Evolutionary conservation across 2,797 vertebrate genomes (phyloP).

Genomic region (Rhynchonycteris naso): DNA sequence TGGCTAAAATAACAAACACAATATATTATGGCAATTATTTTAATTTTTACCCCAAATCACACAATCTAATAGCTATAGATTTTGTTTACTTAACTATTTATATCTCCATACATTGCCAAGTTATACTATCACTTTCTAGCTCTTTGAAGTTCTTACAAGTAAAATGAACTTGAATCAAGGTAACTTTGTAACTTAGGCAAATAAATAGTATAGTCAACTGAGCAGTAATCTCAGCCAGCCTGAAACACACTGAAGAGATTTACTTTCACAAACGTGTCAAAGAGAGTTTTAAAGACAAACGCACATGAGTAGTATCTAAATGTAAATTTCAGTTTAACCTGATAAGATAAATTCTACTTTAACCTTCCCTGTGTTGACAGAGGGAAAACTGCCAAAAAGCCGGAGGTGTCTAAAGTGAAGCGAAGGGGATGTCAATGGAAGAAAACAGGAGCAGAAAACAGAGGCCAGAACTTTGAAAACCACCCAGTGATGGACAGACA

Average conservation of each 20-base stretch:
- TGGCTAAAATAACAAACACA: conserved; percentile 35
- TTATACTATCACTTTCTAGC: neutral
- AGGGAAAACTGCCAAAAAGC: conserved; percentile 6
- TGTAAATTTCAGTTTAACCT: conserved; percentile 23
- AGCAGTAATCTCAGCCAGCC: neutral
- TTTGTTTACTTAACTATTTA: neutral
- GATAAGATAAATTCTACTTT: neutral
- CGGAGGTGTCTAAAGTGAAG: neutral
- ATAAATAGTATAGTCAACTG: neutral
- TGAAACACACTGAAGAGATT: neutral
- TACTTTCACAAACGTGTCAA: neutral
- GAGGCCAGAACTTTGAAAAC: neutral
- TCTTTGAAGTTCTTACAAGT: conserved; percentile 17
- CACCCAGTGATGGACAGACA: neutral
- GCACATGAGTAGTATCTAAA: neutral
- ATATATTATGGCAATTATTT: neutral
- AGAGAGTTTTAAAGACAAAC: conserved; percentile 32
- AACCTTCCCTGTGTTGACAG: conserved; percentile 34
- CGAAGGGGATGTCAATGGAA: neutral
- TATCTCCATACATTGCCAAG: neutral
- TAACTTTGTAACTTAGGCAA: conserved; percentile 22
- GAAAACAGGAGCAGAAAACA: neutral
- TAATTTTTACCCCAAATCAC: neutral
- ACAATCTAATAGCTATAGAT: neutral
- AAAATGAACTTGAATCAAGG: neutral